These are phyloP conservation scores for Ia io DNA, from an alignment of 2,113 vertebrate genomes.

Conservation along the genomic window DNA sequence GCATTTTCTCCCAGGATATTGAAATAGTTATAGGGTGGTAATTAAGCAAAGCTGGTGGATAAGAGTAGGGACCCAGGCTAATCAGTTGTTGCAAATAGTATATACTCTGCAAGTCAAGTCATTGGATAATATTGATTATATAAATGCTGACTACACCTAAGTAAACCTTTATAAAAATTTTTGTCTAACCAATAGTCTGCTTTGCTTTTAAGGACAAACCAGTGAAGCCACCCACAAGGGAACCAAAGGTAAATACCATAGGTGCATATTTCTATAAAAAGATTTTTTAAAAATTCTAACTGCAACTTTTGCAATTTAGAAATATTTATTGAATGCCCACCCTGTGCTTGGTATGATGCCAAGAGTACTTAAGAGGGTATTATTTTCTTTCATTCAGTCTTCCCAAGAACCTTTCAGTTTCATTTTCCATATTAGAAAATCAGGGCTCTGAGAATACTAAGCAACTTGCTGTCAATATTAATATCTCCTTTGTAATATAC, in stretches of 20 bases:
- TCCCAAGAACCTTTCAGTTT: background rate
- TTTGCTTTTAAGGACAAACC: slow-evolving; percentile 75
- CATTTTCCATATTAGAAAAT: background rate
- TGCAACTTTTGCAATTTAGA: background rate
- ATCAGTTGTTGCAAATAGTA: background rate
- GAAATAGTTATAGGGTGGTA: background rate
- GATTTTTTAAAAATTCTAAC: background rate
- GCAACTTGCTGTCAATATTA: background rate
- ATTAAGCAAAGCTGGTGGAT: background rate
- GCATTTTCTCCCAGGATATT: background rate
- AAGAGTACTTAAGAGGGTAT: background rate
- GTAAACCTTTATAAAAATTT: background rate
- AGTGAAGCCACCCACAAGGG: slow-evolving; percentile 58
- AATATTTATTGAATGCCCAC: background rate
- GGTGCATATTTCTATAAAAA: background rate
- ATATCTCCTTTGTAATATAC: background rate
- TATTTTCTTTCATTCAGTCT: background rate
- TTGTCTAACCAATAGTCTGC: background rate
- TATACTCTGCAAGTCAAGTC: background rate
- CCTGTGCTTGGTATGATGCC: background rate
- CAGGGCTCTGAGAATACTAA: background rate
- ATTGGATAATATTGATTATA: background rate
- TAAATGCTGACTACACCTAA: background rate
- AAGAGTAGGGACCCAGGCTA: background rate
- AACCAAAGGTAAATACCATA: slow-evolving; percentile 74